Conservation (phyloP, 1,140 invertebrate genomes). For the Andricus grossulariae region DNA sequence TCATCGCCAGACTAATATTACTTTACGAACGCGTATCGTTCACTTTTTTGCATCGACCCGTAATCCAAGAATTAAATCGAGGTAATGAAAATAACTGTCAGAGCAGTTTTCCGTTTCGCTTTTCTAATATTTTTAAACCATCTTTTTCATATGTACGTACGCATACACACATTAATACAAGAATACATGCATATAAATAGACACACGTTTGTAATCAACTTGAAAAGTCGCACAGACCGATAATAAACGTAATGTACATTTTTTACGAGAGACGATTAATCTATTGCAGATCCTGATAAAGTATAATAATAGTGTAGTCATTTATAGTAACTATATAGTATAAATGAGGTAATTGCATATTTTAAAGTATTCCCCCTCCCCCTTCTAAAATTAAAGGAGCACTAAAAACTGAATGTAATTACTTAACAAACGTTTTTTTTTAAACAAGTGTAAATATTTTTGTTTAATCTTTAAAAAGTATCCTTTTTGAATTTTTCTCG, state of each 20-base stretch:
- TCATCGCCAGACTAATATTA: constrained; percentile 43
- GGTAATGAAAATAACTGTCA: not conserved
- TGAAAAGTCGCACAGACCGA: constrained; percentile 64
- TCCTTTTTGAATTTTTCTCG: too few relatives aligned
- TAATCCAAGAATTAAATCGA: constrained; percentile 43
- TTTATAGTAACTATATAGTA: too few relatives aligned
- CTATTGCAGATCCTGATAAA: not conserved
- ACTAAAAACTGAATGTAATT: too few relatives aligned
- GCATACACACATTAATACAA: constrained; percentile 48
- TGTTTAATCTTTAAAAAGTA: too few relatives aligned
- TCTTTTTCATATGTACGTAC: constrained; percentile 46
- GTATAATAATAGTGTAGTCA: too few relatives aligned
- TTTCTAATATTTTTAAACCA: constrained; percentile 40
- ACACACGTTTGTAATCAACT: constrained; percentile 66
- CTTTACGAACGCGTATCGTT: constrained; percentile 42
- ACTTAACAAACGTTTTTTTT: too few relatives aligned
- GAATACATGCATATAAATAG: constrained; percentile 48
- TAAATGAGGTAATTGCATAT: too few relatives aligned
- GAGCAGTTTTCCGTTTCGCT: constrained; percentile 33
- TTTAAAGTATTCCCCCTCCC: too few relatives aligned
- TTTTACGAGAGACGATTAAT: constrained; percentile 48
- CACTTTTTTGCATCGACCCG: constrained; percentile 39
- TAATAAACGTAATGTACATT: constrained; percentile 73
- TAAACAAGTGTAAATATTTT: too few relatives aligned
- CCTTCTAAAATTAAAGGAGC: too few relatives aligned